Percentiles rank a stretch among this genome's conserved stretches.
Conservation (phyloP, 1,140 invertebrate genomes). For the Bombus soroeensis region DNA sequence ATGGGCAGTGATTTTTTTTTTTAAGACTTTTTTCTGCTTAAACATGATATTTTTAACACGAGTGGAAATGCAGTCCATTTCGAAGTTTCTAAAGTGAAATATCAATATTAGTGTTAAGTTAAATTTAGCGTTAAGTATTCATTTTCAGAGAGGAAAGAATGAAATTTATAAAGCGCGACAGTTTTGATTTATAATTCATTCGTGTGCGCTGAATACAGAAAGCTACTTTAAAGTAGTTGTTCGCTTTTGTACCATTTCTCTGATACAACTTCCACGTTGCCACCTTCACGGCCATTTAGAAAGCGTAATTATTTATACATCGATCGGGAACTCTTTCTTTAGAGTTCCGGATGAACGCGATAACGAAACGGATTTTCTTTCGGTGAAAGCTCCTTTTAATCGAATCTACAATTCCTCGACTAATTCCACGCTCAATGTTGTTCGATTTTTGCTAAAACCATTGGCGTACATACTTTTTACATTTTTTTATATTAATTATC, state of each 20-base stretch:
- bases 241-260: background rate
- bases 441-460: background rate
- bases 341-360: background rate
- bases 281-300: background rate
- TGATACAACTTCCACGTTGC: background rate
- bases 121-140: no score
- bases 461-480: no score
- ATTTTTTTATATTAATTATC: background rate
- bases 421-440: background rate
- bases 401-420: no score
- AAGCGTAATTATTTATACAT: slow-evolving; percentile 22
- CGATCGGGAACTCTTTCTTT: background rate
- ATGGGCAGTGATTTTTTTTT: background rate
- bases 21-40: no score
- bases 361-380: background rate
- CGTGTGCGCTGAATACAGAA: slow-evolving; percentile 9
- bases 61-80: no score
- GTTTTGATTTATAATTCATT: slow-evolving; percentile 31
- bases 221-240: slow-evolving; percentile 31
- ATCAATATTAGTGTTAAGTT: no score
- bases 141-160: no score
- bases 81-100: background rate
- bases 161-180: background rate
- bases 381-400: background rate
- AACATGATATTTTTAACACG: background rate